These are phyloP conservation scores for Drosophila paranaensis DNA, from an alignment of 2,888 invertebrate genomes.

Conservation along the genomic window DNA sequence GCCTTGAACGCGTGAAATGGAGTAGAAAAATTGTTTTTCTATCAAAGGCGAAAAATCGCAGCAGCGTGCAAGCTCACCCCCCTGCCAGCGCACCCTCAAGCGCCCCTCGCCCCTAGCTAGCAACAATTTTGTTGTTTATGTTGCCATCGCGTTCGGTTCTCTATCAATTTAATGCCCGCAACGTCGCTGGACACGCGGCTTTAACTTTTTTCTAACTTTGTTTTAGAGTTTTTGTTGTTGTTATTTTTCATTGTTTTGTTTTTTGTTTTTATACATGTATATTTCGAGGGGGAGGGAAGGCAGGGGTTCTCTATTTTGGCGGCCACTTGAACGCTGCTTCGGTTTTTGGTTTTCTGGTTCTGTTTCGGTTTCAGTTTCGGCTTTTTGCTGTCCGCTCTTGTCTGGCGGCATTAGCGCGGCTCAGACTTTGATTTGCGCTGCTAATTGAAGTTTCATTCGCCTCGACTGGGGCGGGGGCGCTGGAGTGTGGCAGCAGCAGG, in stretches of 20 bases:
- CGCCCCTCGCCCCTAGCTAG: constrained; percentile 11
- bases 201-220: constrained; percentile 57
- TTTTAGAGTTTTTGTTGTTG: constrained; percentile 12
- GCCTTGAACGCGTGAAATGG: constrained; percentile 80
- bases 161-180: constrained; percentile 71
- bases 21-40: constrained; percentile 81
- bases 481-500: background rate
- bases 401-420: constrained; percentile 50
- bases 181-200: constrained; percentile 69
- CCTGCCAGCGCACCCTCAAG: background rate
- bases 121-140: constrained; percentile 53
- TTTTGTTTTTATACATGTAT: constrained; percentile 3
- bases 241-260: constrained; percentile 8
- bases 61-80: constrained; percentile 29
- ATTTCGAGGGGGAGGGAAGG: background rate
- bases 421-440: constrained; percentile 68
- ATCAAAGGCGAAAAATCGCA: constrained; percentile 75
- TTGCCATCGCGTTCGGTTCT: constrained; percentile 42
- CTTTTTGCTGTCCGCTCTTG: constrained; percentile 39
- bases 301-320: constrained; percentile 22
- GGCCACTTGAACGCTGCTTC: constrained; percentile 49
- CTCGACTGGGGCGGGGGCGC: constrained; percentile 12
- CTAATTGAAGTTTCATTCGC: constrained; percentile 70
- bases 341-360: constrained; percentile 48
- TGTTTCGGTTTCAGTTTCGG: constrained; percentile 44